Base-by-base conservation (phyloP, 2,113 vertebrate genomes). In the Microcebus jonahi region DNA sequence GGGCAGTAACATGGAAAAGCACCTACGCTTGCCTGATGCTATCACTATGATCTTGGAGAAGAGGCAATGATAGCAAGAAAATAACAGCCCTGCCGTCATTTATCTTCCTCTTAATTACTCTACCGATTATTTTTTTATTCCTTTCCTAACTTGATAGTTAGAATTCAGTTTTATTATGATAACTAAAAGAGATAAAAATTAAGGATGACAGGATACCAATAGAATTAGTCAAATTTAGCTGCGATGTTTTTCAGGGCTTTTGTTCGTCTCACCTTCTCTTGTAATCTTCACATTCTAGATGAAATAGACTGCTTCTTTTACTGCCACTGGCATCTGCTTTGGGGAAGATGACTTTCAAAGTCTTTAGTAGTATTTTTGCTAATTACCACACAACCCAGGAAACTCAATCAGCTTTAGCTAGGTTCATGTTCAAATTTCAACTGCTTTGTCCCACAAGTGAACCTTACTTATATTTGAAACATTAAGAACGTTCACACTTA, bases 121-220 rank as follows among this genome's bases (percentile, higher is more conserved):
- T 42, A 25, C 25, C 45, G 84, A 34, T 45, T 73, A 53, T 50
- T 82, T 80, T 86, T 80, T 71, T 39, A 61, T 85, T 89, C 23
- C 36, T 67, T 93, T 87, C 85, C 34, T 89, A 92, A 95, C 36
- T 63, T 70, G 34, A 76, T n/a, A 86, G 27, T 21, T 15, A 14
- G 14, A 34, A 13, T 63, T 90, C n/a, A 23, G 12, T 67, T 97
- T 94, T 96, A 18, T 59, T 96, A 67, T 63, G 23, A 88, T 57
- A 86, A 53, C 27, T n/a, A 75, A 88, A 94, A 91, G 88, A 86
- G 59, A n/a, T 31, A 89, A 85, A 27, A 92, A 90, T 83, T 77
- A 88, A 89, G 31, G 21, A 84, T 84, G 83, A 92, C 21, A 79
- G 57, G 45, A 73, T 70, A 50, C 59, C 63, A 80, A 45, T 27